These are phyloP conservation scores for Calameuta pallipes DNA, from an alignment of 2,888 invertebrate genomes.

Conservation along the genomic window DNA sequence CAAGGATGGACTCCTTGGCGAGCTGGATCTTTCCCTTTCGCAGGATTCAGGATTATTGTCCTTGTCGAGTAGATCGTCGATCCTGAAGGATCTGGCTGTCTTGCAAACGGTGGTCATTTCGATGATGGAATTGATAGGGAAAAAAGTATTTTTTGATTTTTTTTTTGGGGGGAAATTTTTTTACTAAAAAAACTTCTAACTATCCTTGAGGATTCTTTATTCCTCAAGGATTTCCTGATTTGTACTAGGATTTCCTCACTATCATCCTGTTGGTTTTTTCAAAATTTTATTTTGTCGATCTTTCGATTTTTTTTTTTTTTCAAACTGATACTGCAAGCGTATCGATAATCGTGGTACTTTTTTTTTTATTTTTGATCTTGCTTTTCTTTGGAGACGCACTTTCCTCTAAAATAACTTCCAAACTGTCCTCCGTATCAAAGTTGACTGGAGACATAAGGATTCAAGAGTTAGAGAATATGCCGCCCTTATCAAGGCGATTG, in stretches of 20 bases:
- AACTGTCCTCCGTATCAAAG: conserved; percentile 19
- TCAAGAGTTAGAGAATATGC: conserved; percentile 15
- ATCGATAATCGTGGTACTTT: background rate
- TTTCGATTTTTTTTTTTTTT: too few species aligned
- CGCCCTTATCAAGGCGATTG: conserved; percentile 23
- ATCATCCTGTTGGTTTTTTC: background rate
- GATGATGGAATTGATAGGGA: background rate
- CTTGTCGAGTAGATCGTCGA: conserved; percentile 17
- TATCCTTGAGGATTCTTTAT: background rate
- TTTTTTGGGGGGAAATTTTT: too few species aligned
- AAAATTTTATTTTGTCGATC: background rate
- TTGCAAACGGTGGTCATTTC: conserved; percentile 11
- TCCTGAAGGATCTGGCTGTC: conserved; percentile 20
- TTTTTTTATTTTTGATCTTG: background rate
- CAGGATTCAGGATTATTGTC: conserved; percentile 7
- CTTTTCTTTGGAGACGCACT: background rate
- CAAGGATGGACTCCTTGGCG: conserved; percentile 1
- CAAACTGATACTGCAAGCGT: background rate
- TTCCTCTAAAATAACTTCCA: background rate
- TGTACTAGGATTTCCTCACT: background rate
- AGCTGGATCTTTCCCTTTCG: conserved; percentile 12
- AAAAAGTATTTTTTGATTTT: background rate
- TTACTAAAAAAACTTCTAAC: background rate
- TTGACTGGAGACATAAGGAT: conserved; percentile 19
- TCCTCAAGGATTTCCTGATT: background rate